Evolutionary conservation across 2,113 vertebrate species (phyloP).

Genomic region (Rhinolophus sinicus): DNA sequence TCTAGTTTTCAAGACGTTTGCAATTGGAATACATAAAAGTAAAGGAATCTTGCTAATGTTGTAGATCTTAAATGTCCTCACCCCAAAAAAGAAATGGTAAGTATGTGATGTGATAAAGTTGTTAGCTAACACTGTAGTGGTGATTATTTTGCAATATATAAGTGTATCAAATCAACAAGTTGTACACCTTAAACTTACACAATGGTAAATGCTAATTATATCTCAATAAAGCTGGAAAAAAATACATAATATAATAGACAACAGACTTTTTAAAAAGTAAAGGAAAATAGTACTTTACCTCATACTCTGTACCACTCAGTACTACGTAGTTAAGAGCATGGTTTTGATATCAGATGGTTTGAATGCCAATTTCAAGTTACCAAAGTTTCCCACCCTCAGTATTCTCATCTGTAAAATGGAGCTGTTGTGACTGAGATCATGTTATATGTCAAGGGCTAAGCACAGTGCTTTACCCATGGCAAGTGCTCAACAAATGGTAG

Average conservation of each 20-base stretch:
- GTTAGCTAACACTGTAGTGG: background rate
- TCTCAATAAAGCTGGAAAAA: background rate
- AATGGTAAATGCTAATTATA: background rate
- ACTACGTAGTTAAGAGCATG: background rate
- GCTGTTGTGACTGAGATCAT: background rate
- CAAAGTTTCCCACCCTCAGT: background rate
- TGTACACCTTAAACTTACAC: background rate
- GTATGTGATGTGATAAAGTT: background rate
- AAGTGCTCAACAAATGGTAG: background rate
- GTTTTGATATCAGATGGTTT: background rate
- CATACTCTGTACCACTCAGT: background rate
- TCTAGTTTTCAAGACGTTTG: background rate
- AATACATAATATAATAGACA: background rate
- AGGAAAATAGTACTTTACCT: background rate
- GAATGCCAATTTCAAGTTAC: background rate
- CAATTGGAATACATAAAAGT: background rate
- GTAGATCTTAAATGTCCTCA: background rate
- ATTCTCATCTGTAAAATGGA: conserved; percentile 16
- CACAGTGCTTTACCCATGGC: background rate
- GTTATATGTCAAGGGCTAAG: background rate
- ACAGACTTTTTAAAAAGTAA: background rate
- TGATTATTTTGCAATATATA: background rate
- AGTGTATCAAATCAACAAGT: background rate
- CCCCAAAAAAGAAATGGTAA: background rate
- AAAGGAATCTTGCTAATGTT: background rate